Base-by-base conservation (phyloP, 2,797 vertebrate species). In the Florisuga fusca region DNA sequence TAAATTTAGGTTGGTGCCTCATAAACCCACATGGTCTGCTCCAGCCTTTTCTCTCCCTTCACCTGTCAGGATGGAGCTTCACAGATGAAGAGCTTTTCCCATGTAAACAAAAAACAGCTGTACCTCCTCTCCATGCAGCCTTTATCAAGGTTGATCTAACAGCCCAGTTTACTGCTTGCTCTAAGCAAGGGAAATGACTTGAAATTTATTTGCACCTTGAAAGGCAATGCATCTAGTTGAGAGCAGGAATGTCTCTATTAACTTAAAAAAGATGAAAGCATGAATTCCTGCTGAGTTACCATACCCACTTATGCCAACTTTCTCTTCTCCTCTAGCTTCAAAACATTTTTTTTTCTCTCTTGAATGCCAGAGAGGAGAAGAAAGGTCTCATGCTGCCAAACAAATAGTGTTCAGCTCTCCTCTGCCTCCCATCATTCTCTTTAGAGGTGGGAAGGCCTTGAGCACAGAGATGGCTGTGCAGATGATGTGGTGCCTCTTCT, bases 321-420 rank as follows among this genome's bases (percentile, higher is more conserved):
- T 93, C 77, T 96, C 81, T 93, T 93, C 74, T 91, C 61, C n/a
- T 89, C 46, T 80, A 38, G 67, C 83, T 96, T 95, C 96, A 89
- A 96, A 96, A 91, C 57, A 55, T 85, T 84, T 46, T 87, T 91
- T 91, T 55, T 81, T 54, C 51, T 66, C 90, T 78, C 46, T 58
- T 66, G 33, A 29, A 29, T 79, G 89, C 87, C 73, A 84, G 84
- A 72, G 48, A 92, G 23, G 27, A 71, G 69, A 71, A 91, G 80
- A 87, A 92, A 61, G 75, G n/a, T 94, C 63, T n/a, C 16, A 3
- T 55, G 90, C 62, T 82, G 89, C 72, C 92, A 73, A 88, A 53
- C 25, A 77, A 51, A 72, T 21, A 36, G 77, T 54, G 29, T 66
- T 78, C 46, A 90, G 54, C 63, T 46, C 33, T 86, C 59, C 34